Percentiles rank a stretch among this genome's conserved stretches.
Conservation (phyloP, 2,113 vertebrate genomes). For the Galeopterus variegatus region DNA sequence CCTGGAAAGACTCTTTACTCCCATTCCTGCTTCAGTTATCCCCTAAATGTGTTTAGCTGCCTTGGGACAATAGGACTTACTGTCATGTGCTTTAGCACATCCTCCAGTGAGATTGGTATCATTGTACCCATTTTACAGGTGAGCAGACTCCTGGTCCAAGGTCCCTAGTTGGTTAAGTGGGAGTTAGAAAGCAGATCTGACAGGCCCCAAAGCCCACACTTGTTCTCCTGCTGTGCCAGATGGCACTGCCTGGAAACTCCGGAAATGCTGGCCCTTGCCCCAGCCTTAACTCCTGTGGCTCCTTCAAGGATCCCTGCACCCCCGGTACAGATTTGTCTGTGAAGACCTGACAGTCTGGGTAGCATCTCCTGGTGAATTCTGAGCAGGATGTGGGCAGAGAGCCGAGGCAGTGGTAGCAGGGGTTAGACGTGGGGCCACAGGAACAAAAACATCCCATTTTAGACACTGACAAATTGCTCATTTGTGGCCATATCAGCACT, state of each 20-base stretch:
- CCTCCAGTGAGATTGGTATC: background rate
- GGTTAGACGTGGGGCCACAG: background rate
- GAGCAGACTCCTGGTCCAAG: background rate
- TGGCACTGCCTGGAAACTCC: background rate
- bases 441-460: background rate
- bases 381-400: conserved; percentile 63
- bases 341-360: background rate
- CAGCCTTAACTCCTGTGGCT: background rate
- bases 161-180: background rate
- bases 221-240: background rate
- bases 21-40: background rate
- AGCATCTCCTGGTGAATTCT: background rate
- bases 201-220: background rate
- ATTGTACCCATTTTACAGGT: background rate
- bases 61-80: background rate
- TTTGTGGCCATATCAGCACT: background rate
- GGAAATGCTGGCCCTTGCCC: background rate
- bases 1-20: background rate
- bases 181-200: background rate
- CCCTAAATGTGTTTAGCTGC: background rate
- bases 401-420: background rate
- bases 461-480: background rate
- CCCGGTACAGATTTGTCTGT: background rate
- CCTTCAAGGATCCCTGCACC: background rate
- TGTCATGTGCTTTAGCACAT: background rate